These are phyloP conservation scores for Lycaena phlaeas DNA, from an alignment of 2,888 invertebrate genomes.

Conservation along the genomic window DNA sequence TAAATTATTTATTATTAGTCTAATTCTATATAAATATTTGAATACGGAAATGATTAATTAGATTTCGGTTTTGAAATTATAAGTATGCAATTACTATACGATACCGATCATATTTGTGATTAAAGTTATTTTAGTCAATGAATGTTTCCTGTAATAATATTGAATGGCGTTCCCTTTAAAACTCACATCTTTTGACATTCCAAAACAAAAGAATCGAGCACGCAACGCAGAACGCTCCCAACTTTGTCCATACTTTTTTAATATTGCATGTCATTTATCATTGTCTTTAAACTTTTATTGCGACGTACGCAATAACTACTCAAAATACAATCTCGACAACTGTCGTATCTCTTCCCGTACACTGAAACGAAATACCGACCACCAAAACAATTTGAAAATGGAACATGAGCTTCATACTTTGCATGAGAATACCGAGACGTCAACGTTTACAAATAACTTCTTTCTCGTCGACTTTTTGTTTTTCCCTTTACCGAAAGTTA, in stretches of 20 bases:
- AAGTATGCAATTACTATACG: too few species aligned
- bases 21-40: too few species aligned
- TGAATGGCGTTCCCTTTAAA: too few species aligned
- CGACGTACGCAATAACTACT: conserved; percentile 47
- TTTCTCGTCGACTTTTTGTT: conserved; percentile 56
- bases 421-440: conserved; percentile 64
- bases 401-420: conserved; percentile 50
- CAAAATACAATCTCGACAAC: conserved; percentile 44
- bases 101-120: too few species aligned
- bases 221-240: not conserved
- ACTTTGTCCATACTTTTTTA: conserved; percentile 17
- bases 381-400: conserved; percentile 61
- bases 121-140: too few species aligned
- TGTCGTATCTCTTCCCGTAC: conserved; percentile 32
- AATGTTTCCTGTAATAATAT: too few species aligned
- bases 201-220: conserved; percentile 3
- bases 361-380: conserved; percentile 49
- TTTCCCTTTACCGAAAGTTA: conserved; percentile 57
- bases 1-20: too few species aligned
- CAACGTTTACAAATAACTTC: conserved; percentile 66
- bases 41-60: too few species aligned
- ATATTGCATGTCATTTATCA: conserved; percentile 56
- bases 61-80: too few species aligned
- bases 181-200: not conserved
- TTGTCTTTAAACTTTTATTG: conserved; percentile 65